These are phyloP conservation scores for Campylomormyrus numenius DNA, from an alignment of 2,113 vertebrate species.

Conservation along the genomic window DNA sequence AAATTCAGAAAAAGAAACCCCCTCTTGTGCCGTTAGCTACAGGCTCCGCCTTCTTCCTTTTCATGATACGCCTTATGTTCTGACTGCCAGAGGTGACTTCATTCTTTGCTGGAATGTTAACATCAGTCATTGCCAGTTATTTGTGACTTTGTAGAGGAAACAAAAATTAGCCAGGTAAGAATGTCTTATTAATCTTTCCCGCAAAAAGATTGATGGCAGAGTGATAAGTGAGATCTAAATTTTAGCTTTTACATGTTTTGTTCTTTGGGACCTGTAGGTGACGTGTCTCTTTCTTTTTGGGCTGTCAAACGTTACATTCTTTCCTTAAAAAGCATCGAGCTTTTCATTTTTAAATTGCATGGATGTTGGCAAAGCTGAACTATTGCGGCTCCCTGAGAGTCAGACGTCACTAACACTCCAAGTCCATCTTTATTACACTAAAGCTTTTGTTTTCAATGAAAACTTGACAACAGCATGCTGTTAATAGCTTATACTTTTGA, in stretches of 20 bases:
- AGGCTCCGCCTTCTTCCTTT: background rate
- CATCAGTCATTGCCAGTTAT: background rate
- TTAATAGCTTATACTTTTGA: background rate
- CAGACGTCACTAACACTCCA: background rate
- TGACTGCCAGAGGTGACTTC: background rate
- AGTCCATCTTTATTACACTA: background rate
- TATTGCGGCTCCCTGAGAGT: background rate
- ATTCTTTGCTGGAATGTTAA: background rate
- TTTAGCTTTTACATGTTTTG: background rate
- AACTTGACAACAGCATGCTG: background rate
- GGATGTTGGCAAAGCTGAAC: background rate
- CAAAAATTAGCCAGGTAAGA: slow-evolving; percentile 1
- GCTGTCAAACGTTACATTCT: background rate
- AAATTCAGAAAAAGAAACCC: background rate
- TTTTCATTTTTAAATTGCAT: background rate
- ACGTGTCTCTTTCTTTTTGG: background rate
- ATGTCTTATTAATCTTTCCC: background rate
- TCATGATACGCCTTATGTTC: background rate
- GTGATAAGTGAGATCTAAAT: background rate
- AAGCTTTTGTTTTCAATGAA: background rate
- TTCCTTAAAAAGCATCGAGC: background rate
- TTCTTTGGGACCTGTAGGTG: background rate
- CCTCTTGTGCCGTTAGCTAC: background rate
- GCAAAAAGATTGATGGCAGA: background rate
- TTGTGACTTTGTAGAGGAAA: background rate